phyloP scores from a whole-genome alignment of 2,797 vertebrate genomes.

The Xenentodon cancila region DNA sequence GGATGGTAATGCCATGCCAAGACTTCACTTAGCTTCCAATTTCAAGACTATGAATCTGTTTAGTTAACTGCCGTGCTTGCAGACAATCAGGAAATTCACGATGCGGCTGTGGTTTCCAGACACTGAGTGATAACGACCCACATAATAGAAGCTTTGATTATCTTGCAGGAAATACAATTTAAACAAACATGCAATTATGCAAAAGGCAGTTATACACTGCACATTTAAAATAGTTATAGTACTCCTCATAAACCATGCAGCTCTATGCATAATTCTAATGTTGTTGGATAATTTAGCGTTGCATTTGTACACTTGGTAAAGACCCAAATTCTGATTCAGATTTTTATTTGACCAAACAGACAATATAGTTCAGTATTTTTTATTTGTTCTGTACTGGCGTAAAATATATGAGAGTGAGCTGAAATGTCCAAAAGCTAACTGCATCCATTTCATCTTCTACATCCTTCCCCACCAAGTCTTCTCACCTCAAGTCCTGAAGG shows the following conservation, averaged over 20 bases:
- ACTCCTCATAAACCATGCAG: no score
- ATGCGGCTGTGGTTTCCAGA: conserved; percentile 24
- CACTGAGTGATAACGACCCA: neutral
- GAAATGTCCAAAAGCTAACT: neutral
- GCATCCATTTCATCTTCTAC: conserved; percentile 1
- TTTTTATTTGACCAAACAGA: no score
- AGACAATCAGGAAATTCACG: conserved; percentile 21
- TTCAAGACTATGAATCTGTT: conserved; percentile 14
- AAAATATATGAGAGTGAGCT: neutral
- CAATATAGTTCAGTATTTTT: no score
- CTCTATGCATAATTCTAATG: no score
- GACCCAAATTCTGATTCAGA: no score
- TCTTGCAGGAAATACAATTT: conserved; percentile 6
- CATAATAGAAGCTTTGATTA: conserved; percentile 23
- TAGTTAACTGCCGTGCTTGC: conserved; percentile 7
- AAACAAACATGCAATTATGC: no score
- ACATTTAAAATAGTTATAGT: neutral
- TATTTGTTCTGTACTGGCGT: no score
- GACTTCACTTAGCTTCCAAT: conserved; percentile 8
- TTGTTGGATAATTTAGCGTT: no score
- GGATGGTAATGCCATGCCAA: conserved; percentile 2
- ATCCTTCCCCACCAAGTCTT: conserved; percentile 31
- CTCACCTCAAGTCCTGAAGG: conserved; percentile 92
- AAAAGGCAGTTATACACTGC: neutral
- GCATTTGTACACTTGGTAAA: no score